phyloP scores from a whole-genome alignment of 2,113 vertebrate species.

The Danio rerio region GRCz12tu NC_133184.1:35328001-35328500 shows the following conservation, averaged over 20 bases:
- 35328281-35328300: not conserved
- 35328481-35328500: not conserved
- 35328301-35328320: not conserved
- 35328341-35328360: not conserved
- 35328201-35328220: not conserved
- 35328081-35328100: not conserved
- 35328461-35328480: too few relatives aligned
- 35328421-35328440: too few relatives aligned
- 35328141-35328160: not conserved
- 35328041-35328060: too few relatives aligned
- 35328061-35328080: too few relatives aligned
- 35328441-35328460: too few relatives aligned
- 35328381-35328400: not conserved
- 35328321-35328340: not conserved
- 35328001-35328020: too few relatives aligned
- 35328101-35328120: constrained; percentile 4
- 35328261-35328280: not conserved
- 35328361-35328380: not conserved
- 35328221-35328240: not conserved
- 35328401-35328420: too few relatives aligned
- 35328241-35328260: not conserved
- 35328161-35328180: not conserved
- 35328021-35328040: too few relatives aligned
- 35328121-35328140: not conserved
- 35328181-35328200: not conserved